Base-by-base conservation (phyloP, 2,888 invertebrate species). In the Tolmerus cingulatus region DNA sequence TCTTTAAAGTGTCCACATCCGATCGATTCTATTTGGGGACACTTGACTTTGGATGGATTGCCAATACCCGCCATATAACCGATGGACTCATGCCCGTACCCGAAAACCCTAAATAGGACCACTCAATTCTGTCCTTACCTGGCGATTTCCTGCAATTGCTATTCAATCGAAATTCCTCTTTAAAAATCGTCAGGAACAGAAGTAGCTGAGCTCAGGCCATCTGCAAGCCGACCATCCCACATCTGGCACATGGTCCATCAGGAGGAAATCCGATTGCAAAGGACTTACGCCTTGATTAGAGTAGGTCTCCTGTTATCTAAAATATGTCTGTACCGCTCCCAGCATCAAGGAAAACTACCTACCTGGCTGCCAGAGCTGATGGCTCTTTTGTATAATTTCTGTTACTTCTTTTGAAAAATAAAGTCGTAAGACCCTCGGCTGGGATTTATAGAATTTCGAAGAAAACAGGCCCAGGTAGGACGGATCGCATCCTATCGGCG, bases 1-100 rank as follows among this genome's bases (percentile, higher is more conserved):
- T 34, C 82, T 66, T 66, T 23, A 51, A 82, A 57, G 57, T 82
- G 37, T 14, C n/a, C 82, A 82, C 82, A 81, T 81, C 81, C 81
- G 81, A 81, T 81, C 66, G 27, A 27, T 1, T 66, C 27, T 66
- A 27, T 66, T 66, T 66, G 66, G 66, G 27, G 12, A 19, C 27
- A 23, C 27, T 23, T 66, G 66, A 0, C 7, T 16, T n/a, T n/a
- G 51, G n/a, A 5, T n/a, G 7, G 51, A 4, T 51, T 51, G 51
- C 51, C n/a, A 51, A 51, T 51, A 30, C 30, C 30, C 3, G 51
- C 51, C 51, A 7, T 19, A 19, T 51, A 51, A 51, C n/a, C n/a
- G 51, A 2, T n/a, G 4, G 16, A 16, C 51, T n/a, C 51, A 51
- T n/a, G n/a, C n/a, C n/a, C 51, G 5, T 16, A n/a, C 51, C 51